These are phyloP conservation scores for Heterotis niloticus DNA, from an alignment of 2,113 vertebrate genomes.

Conservation along the genomic window DNA sequence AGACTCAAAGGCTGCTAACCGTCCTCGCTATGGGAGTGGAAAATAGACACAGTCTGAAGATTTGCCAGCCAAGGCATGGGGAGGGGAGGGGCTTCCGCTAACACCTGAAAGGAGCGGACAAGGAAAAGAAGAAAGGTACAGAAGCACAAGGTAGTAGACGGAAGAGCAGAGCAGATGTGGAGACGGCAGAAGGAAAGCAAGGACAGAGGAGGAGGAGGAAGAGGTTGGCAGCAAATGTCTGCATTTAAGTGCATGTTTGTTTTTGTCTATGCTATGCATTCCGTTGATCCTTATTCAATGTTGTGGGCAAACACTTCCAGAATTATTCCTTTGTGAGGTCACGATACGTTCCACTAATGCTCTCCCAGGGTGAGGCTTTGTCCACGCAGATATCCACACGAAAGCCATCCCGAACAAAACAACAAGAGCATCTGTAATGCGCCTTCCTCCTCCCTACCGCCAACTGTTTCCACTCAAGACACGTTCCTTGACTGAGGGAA, in stretches of 20 bases:
- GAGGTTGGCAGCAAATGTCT: not conserved
- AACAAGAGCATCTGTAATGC: not conserved
- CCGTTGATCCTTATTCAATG: not conserved
- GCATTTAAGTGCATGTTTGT: not conserved
- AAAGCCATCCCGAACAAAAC: conserved; percentile 10
- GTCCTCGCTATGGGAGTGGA: not conserved
- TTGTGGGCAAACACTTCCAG: not conserved
- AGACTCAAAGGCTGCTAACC: not conserved
- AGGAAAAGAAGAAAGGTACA: not conserved
- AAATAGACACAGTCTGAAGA: conserved; percentile 1
- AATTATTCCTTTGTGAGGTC: not conserved
- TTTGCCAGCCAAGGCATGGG: not conserved
- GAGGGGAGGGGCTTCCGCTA: not conserved
- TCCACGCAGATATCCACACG: not conserved
- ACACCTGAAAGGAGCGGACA: not conserved
- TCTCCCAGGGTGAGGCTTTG: not conserved
- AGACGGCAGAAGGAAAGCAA: not conserved
- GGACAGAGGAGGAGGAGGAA: not conserved
- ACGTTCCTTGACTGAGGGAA: conserved; percentile 38
- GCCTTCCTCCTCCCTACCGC: conserved; percentile 29
- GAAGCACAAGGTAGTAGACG: not conserved
- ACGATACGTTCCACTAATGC: not conserved
- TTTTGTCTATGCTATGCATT: not conserved
- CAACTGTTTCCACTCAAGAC: conserved; percentile 48
- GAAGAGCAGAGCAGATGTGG: not conserved